phyloP scores from a whole-genome alignment of 1,140 invertebrate genomes.

The Capitella teleta region DNA sequence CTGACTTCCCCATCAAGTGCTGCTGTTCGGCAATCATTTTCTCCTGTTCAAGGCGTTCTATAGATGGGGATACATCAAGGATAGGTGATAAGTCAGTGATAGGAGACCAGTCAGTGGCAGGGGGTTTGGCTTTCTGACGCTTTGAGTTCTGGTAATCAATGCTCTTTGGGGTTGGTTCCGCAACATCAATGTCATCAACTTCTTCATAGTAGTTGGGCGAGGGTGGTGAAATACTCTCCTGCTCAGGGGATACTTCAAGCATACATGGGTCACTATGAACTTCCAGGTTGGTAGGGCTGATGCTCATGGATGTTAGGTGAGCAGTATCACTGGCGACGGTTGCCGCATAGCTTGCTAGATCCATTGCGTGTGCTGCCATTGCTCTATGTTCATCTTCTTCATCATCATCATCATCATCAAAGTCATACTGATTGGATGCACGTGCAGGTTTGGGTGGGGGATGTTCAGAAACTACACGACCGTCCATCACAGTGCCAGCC shows the following conservation, averaged over 20 bases:
- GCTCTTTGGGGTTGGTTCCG: constrained; percentile 33
- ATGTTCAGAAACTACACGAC: not conserved
- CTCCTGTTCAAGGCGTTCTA: constrained; percentile 44
- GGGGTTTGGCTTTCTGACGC: constrained; percentile 35
- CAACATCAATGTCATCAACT: constrained; percentile 27
- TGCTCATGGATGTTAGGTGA: constrained; percentile 35
- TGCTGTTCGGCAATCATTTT: constrained; percentile 38
- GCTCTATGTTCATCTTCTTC: too few relatives aligned
- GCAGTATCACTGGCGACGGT: constrained; percentile 38
- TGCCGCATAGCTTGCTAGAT: constrained; percentile 36
- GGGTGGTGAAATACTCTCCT: not conserved
- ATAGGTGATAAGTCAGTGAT: constrained; percentile 46
- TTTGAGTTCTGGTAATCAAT: constrained; percentile 37
- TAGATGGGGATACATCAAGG: constrained; percentile 44
- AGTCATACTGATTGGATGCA: not conserved
- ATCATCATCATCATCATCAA: not conserved
- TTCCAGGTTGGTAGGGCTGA: constrained; percentile 32
- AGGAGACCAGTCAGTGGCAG: constrained; percentile 40
- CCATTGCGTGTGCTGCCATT: not conserved
- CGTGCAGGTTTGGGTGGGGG: constrained; percentile 1
- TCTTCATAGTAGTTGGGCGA: constrained; percentile 9
- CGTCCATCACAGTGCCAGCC: not conserved
- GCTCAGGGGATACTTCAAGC: not conserved
- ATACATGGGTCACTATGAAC: not conserved
- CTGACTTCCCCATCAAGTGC: not conserved